Percentiles rank a stretch among this genome's conserved stretches.
These are phyloP conservation scores for Lynx canadensis DNA, from an alignment of 2,113 vertebrate genomes.

Conservation along the genomic window DNA sequence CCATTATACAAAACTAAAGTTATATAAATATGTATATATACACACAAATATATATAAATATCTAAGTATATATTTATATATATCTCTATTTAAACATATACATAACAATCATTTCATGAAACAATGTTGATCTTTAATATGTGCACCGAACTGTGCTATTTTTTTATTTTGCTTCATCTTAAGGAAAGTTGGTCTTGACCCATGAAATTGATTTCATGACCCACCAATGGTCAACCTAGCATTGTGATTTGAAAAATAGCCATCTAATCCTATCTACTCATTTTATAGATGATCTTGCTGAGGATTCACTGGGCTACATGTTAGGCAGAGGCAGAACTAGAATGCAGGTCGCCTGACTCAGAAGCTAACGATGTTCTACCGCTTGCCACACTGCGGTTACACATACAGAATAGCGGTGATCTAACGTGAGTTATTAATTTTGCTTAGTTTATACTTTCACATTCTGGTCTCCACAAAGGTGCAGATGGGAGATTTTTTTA, in stretches of 20 bases:
- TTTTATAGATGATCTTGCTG: background rate
- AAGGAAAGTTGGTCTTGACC: slow-evolving; percentile 43
- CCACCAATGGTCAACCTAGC: background rate
- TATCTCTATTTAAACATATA: background rate
- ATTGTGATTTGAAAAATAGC: background rate
- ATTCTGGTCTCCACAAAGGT: background rate
- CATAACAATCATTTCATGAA: background rate
- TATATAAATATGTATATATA: background rate
- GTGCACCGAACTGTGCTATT: background rate
- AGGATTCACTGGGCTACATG: background rate
- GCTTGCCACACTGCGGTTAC: background rate
- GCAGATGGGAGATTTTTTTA: background rate
- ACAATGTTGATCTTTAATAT: background rate
- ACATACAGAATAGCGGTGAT: background rate
- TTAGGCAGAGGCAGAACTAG: background rate
- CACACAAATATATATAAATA: background rate
- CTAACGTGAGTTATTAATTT: background rate
- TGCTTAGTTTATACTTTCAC: background rate
- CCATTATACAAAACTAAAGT: background rate
- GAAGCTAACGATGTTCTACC: background rate
- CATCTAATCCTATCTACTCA: background rate
- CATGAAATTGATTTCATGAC: slow-evolving; percentile 42
- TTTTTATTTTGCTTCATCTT: background rate
- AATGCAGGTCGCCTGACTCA: background rate
- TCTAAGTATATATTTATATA: background rate